phyloP scores from a whole-genome alignment of 2,797 vertebrate species.

The Paramormyrops hopkinsi region DNA sequence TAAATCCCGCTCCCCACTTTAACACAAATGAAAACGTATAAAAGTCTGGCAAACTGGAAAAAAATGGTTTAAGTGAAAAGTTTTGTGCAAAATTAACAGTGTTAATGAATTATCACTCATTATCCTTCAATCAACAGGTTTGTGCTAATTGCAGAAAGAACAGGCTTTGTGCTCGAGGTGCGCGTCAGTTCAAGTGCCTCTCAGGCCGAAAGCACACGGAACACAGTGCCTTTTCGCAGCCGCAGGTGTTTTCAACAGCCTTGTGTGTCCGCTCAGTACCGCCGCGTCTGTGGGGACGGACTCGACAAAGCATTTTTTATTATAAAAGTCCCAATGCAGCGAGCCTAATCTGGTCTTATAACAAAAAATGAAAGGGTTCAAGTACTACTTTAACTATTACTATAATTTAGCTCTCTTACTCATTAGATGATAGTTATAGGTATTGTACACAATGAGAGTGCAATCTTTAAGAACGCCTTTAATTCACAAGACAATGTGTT shows the following conservation, averaged over 20 bases:
- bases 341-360: neutral
- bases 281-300: neutral
- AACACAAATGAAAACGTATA: conserved; percentile 3
- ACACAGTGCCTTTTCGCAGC: conserved; percentile 37
- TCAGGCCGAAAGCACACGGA: conserved; percentile 43
- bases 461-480: neutral
- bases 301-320: neutral
- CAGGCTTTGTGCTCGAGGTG: conserved; percentile 61
- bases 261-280: conserved; percentile 12
- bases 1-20: neutral
- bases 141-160: conserved; percentile 69
- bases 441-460: neutral
- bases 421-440: neutral
- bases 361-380: neutral
- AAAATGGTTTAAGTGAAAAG: conserved; percentile 37
- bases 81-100: conserved; percentile 62
- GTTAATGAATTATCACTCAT: conserved; percentile 73
- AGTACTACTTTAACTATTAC: conserved; percentile 7
- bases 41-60: conserved; percentile 16
- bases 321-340: neutral
- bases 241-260: conserved; percentile 49
- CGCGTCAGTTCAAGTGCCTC: conserved; percentile 56
- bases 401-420: neutral
- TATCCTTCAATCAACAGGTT: conserved; percentile 72
- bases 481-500: neutral